Base-by-base conservation (phyloP, 2,888 invertebrate species). In the Drosophila lacicola region DNA sequence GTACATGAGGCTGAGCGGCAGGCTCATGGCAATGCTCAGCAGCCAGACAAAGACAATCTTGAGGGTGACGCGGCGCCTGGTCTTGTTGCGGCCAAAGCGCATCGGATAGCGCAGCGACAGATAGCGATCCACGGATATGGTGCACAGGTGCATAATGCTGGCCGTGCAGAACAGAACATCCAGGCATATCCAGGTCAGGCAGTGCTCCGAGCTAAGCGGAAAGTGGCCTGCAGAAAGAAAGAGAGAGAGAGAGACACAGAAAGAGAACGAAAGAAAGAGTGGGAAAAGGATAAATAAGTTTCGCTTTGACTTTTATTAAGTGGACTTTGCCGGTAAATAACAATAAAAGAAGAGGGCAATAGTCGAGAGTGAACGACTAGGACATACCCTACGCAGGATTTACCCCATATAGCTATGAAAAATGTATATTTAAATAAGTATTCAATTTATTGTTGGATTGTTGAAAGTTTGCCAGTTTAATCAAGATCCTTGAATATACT, bases 101-200 rank as follows among this genome's bases (percentile, higher is more conserved):
- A 99, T 98, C 0, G 98, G 98, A 90, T 97, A 97, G 21, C 97
- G 95, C 58, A 98, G 94, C 29, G 97, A 98, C 51, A 98, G 94
- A 92, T 97, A 98, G 89, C 98, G 95, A 93, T 99, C 99, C 71
- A 99, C 96, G 74, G 98, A 98, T 91, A 99, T 98, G 44, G 98
- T 98, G 91, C 98, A 98, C 45, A 99, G 94, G 92, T 99, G 99
- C 95, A 99, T 97, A 88, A 99, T 99, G 78, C 98, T 98, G 2
- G 98, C 98, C 0, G 99, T 99, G 93, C 99, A 99, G 91, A 98
- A 97, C 1, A 99, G 93, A 2, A 99, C 98, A 93, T 99, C 99
- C 90, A 98, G 94, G 86, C 97, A 97, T 80, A 98, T 97, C 98
- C 98, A 99, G 56, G 96, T 96, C 80, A 99, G 95, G 92, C 98